These are phyloP conservation scores for Anthophora plumipes DNA, from an alignment of 2,888 invertebrate genomes.

Conservation along the genomic window DNA sequence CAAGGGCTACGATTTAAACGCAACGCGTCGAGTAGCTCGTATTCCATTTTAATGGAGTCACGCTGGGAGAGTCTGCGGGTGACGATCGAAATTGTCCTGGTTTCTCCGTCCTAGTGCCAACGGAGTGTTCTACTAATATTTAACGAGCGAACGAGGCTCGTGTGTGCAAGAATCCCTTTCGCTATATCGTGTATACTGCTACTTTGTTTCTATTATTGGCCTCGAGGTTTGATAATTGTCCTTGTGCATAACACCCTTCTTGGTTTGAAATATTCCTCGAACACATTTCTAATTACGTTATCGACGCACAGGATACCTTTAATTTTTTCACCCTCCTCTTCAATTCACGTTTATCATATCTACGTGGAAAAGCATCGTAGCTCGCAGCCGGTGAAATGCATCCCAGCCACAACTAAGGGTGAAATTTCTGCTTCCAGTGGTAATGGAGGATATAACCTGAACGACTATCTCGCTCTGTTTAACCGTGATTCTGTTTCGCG, in stretches of 20 bases:
- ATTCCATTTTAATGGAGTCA: slow-evolving; percentile 54
- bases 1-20: slow-evolving; percentile 30
- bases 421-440: not conserved
- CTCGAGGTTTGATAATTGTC: slow-evolving; percentile 46
- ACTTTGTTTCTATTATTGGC: slow-evolving; percentile 49
- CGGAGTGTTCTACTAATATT: slow-evolving; percentile 64
- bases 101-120: slow-evolving; percentile 41
- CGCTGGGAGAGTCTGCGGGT: slow-evolving; percentile 28
- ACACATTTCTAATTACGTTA: slow-evolving; percentile 16
- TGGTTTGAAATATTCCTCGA: not conserved
- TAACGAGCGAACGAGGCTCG: slow-evolving; percentile 44
- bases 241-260: slow-evolving; percentile 13
- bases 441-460: not conserved
- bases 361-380: not conserved
- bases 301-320: not conserved
- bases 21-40: slow-evolving; percentile 46
- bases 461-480: too few relatives aligned
- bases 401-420: too few relatives aligned
- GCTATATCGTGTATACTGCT: not conserved
- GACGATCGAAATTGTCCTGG: slow-evolving; percentile 60
- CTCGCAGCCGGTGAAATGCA: not conserved
- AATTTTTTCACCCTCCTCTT: not conserved
- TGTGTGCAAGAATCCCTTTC: slow-evolving; percentile 20
- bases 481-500: too few relatives aligned
- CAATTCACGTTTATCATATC: not conserved